These are phyloP conservation scores for Poecilia gillii DNA, from an alignment of 2,797 vertebrate genomes.

Conservation along the genomic window DNA sequence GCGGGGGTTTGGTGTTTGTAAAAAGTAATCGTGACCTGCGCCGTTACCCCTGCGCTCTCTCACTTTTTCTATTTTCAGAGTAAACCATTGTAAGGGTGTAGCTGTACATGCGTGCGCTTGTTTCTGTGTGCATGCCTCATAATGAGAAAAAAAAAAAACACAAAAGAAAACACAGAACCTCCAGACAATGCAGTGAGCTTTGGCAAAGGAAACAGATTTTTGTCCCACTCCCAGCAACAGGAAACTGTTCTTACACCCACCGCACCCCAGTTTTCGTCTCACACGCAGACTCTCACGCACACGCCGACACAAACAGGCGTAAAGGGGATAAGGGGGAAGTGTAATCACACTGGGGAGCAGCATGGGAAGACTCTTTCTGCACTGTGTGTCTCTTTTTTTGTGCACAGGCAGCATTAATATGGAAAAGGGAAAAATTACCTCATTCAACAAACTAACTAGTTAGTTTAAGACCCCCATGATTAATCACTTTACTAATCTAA, in stretches of 20 bases:
- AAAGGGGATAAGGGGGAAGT: slow-evolving; percentile 40
- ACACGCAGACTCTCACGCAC: slow-evolving; percentile 16
- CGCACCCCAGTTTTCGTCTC: slow-evolving; percentile 68
- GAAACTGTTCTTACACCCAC: slow-evolving; percentile 75
- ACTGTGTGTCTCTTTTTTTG: slow-evolving; percentile 40
- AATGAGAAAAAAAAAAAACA: slow-evolving; percentile 52
- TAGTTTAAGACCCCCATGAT: slow-evolving; percentile 42
- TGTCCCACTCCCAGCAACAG: slow-evolving; percentile 82
- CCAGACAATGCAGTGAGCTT: slow-evolving; percentile 74
- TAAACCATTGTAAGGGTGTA: slow-evolving; percentile 54
- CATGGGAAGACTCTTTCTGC: slow-evolving; percentile 56
- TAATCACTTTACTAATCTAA: slow-evolving; percentile 9
- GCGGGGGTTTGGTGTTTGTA: slow-evolving; percentile 11
- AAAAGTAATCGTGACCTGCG: slow-evolving; percentile 41
- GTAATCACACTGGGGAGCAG: slow-evolving; percentile 49
- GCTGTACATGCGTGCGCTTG: slow-evolving; percentile 13
- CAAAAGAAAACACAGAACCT: slow-evolving; percentile 60
- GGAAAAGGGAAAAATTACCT: slow-evolving; percentile 60
- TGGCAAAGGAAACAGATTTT: slow-evolving; percentile 80
- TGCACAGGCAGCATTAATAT: slow-evolving; percentile 36
- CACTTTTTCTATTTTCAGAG: slow-evolving; percentile 70
- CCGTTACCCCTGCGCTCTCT: slow-evolving; percentile 43
- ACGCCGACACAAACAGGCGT: background rate
- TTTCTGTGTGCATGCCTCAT: slow-evolving; percentile 51
- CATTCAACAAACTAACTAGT: slow-evolving; percentile 37